phyloP scores from a whole-genome alignment of 2,888 invertebrate genomes.

The Alloplasta piceator region DNA sequence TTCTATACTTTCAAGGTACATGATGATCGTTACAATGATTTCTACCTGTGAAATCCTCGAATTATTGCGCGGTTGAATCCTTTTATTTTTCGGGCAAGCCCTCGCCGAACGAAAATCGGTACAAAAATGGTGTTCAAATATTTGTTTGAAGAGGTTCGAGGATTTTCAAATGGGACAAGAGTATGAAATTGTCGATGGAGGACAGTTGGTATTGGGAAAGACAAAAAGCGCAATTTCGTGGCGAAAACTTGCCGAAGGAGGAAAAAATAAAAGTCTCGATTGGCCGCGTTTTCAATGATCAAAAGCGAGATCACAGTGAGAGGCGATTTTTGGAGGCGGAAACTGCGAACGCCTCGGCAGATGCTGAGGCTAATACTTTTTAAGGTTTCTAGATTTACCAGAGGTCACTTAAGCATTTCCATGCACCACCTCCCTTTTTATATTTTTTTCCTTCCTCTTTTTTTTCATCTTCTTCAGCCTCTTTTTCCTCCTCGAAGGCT shows the following conservation, averaged over 20 bases:
- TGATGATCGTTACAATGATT: conserved; percentile 81
- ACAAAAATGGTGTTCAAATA: background rate
- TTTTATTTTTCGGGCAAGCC: conserved; percentile 14
- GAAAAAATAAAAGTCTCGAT: background rate
- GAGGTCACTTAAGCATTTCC: conserved; percentile 71
- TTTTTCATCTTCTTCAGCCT: conserved; percentile 5
- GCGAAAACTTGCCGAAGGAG: conserved; percentile 75
- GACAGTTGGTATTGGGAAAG: background rate
- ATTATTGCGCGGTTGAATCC: conserved; percentile 74
- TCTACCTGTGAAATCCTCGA: conserved; percentile 81
- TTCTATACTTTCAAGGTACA: conserved; percentile 83
- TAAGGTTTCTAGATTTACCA: conserved; percentile 71
- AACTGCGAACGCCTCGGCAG: conserved; percentile 71
- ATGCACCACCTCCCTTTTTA: conserved; percentile 66
- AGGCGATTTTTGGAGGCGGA: conserved; percentile 73
- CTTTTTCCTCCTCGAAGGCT: conserved; percentile 36
- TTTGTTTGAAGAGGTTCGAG: background rate
- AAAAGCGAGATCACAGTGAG: conserved; percentile 79
- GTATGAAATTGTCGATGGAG: background rate
- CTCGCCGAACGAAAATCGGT: conserved; percentile 15
- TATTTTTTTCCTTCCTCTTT: background rate
- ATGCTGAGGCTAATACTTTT: conserved; percentile 68
- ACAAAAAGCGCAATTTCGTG: conserved; percentile 45
- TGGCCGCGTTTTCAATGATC: conserved; percentile 73
- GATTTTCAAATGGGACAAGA: background rate